phyloP scores from a whole-genome alignment of 2,888 invertebrate genomes.

The Argyresthia albistria region DNA sequence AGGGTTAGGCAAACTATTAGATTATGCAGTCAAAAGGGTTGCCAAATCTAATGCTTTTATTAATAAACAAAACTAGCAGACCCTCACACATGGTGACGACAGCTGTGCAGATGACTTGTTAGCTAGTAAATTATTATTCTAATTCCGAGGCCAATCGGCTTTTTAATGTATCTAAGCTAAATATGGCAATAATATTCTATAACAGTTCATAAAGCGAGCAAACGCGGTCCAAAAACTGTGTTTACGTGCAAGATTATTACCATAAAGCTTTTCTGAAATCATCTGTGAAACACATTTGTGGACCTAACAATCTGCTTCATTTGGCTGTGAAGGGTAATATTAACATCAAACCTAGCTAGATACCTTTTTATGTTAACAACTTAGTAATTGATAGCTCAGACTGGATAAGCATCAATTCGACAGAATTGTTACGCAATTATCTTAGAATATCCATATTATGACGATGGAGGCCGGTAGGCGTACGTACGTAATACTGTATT shows the following conservation, averaged over 20 bases:
- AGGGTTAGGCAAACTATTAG: slow-evolving; percentile 42
- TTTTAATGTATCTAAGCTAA: not conserved
- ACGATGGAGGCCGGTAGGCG: too few species aligned
- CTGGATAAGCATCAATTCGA: too few species aligned
- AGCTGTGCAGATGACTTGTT: slow-evolving; percentile 38
- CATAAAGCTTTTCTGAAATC: not conserved
- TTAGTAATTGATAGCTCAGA: too few species aligned
- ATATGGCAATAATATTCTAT: not conserved
- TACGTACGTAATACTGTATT: too few species aligned
- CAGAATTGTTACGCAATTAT: too few species aligned
- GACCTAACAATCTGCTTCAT: too few species aligned
- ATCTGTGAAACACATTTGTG: not conserved
- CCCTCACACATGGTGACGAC: slow-evolving; percentile 28
- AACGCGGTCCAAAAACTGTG: too few species aligned
- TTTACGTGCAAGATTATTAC: not conserved
- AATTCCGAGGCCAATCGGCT: not conserved
- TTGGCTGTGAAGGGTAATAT: too few species aligned
- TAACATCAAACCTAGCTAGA: too few species aligned
- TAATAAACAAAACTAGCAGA: slow-evolving; percentile 25
- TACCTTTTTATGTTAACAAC: too few species aligned
- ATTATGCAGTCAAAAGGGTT: slow-evolving; percentile 54
- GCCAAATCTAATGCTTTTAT: slow-evolving; percentile 51
- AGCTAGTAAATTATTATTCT: not conserved
- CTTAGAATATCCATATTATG: too few species aligned
- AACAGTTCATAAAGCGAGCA: not conserved